phyloP scores from a whole-genome alignment of 2,113 vertebrate species.

The Sula dactylatra region DNA sequence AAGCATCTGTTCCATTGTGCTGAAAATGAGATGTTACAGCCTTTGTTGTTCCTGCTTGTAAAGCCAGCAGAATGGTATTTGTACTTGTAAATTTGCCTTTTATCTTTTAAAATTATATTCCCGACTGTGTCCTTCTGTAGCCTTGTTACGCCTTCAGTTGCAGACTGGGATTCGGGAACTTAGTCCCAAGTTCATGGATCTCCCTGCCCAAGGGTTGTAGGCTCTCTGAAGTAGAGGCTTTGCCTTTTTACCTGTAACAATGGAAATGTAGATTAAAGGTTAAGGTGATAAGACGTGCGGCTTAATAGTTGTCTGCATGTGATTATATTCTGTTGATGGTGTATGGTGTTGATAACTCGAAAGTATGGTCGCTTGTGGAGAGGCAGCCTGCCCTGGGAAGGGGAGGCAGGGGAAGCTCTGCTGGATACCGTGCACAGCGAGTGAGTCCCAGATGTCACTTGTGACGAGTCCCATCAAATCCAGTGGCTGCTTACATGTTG shows the following conservation, averaged over 20 bases:
- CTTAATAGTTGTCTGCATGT: background rate
- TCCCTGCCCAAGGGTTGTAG: background rate
- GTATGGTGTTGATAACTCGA: background rate
- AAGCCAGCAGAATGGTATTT: background rate
- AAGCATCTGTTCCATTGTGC: background rate
- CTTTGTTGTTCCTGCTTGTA: background rate
- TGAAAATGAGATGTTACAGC: background rate
- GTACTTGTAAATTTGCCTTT: background rate
- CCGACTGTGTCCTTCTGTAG: background rate
- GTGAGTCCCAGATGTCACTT: background rate
- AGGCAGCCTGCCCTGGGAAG: background rate
- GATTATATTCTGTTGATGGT: background rate
- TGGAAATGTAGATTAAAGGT: background rate
- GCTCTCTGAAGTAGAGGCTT: background rate
- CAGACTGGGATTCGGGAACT: fast-evolving
- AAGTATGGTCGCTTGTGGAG: background rate
- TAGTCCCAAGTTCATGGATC: background rate
- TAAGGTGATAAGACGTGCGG: background rate
- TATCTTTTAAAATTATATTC: background rate
- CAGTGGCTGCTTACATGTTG: background rate
- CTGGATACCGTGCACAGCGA: fast-evolving
- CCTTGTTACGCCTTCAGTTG: background rate
- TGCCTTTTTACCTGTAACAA: background rate
- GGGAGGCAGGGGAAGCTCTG: background rate
- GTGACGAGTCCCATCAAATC: background rate